Evolutionary conservation across 2,888 invertebrate species (phyloP).

Genomic region (Cancer borealis): DNA sequence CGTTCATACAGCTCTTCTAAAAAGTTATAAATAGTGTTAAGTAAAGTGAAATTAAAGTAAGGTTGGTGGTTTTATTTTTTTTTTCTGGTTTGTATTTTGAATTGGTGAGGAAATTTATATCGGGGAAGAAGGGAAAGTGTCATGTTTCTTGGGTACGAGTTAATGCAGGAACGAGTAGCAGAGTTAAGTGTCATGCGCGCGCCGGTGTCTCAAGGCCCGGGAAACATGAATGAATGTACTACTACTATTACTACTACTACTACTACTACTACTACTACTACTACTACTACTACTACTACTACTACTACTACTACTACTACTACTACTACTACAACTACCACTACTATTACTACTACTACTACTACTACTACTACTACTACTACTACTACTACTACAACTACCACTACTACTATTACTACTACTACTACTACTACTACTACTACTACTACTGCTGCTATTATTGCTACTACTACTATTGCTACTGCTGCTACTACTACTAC

Average conservation of each 20-base stretch:
- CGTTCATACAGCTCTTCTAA: constrained; percentile 7
- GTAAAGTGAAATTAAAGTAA: too few species aligned
- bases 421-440: neutral
- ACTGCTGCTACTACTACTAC: neutral
- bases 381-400: neutral
- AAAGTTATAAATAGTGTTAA: constrained; percentile 53
- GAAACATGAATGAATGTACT: neutral
- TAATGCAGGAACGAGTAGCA: neutral
- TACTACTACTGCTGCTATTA: neutral
- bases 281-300: constrained; percentile 21
- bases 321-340: neutral
- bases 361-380: neutral
- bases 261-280: constrained; percentile 34
- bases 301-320: neutral
- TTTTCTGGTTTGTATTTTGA: neutral
- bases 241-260: neutral
- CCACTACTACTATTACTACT: neutral
- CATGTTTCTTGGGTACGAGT: neutral
- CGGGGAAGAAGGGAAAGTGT: neutral
- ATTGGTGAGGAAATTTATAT: neutral
- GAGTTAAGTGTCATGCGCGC: neutral
- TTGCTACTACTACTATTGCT: neutral
- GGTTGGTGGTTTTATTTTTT: neutral
- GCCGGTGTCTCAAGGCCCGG: neutral
- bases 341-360: neutral